Evolutionary conservation across 2,113 vertebrate genomes (phyloP).

Genomic region (Brienomyrus longianalis): DNA sequence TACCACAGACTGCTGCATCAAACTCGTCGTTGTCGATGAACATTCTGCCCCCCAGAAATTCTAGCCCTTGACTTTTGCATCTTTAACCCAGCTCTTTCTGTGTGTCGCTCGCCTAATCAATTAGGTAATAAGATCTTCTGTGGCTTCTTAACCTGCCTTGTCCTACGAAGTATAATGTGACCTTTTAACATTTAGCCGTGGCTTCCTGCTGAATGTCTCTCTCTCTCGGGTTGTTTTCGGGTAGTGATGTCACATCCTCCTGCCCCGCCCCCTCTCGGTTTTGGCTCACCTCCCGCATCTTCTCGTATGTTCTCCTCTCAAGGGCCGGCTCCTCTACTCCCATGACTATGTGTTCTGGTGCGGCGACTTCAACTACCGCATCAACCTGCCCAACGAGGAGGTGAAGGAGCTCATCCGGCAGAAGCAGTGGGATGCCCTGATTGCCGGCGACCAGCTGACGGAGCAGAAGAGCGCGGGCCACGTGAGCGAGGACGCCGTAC

Average conservation of each 20-base stretch:
- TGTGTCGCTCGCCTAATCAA: not conserved
- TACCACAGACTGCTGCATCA: not conserved
- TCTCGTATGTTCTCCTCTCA: not conserved
- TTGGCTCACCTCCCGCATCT: not conserved
- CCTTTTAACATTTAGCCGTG: not conserved
- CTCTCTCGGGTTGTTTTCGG: not conserved
- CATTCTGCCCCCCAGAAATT: not conserved
- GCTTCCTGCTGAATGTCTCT: not conserved
- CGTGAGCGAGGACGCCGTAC: constrained; percentile 49
- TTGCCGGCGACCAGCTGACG: constrained; percentile 84
- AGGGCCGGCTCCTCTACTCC: constrained; percentile 92
- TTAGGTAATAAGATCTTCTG: not conserved
- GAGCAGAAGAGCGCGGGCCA: constrained; percentile 86
- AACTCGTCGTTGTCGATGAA: not conserved
- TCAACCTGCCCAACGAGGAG: constrained; percentile 88
- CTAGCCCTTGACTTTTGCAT: not conserved
- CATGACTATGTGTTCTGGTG: constrained; percentile 99
- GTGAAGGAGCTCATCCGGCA: constrained; percentile 90
- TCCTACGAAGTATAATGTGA: too few species aligned
- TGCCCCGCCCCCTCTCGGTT: not conserved
- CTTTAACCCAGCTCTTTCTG: not conserved
- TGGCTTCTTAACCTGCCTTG: not conserved
- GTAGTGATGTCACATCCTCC: not conserved
- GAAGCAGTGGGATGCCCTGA: constrained; percentile 87
- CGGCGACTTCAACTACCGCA: constrained; percentile 98